Conservation (phyloP, 1,140 invertebrate genomes). For the Pseudoatta argentina region DNA sequence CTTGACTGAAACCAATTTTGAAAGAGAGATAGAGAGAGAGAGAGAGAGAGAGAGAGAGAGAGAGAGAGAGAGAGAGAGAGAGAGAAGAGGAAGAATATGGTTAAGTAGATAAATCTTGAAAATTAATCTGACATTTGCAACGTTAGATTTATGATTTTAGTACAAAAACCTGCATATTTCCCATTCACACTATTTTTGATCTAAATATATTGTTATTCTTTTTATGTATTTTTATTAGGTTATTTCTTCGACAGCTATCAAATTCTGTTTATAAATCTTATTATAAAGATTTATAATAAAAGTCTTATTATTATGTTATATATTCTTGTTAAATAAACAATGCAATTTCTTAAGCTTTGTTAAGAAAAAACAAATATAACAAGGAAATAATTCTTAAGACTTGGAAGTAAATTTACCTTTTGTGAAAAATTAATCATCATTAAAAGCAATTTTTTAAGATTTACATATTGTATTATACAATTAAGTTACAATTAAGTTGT, state of each 20-base stretch:
- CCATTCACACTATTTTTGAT: background rate
- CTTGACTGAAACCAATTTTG: background rate
- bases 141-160: background rate
- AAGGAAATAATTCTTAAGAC: background rate
- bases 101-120: background rate
- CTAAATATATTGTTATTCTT: background rate
- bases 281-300: constrained; percentile 5
- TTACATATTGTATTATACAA: too few relatives aligned
- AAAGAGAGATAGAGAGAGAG: background rate
- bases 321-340: background rate
- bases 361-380: background rate
- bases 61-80: too few relatives aligned
- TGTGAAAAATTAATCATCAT: background rate
- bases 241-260: background rate
- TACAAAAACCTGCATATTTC: background rate
- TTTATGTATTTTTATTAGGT: background rate
- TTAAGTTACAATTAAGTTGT: background rate
- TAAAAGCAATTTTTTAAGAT: too few relatives aligned
- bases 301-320: background rate
- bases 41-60: background rate
- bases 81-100: background rate
- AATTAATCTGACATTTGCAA: background rate
- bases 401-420: too few relatives aligned
- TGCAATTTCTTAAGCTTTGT: background rate
- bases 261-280: background rate